Conservation (phyloP, 2,797 vertebrate genomes). For the Melanotaenia maccullochi region DNA sequence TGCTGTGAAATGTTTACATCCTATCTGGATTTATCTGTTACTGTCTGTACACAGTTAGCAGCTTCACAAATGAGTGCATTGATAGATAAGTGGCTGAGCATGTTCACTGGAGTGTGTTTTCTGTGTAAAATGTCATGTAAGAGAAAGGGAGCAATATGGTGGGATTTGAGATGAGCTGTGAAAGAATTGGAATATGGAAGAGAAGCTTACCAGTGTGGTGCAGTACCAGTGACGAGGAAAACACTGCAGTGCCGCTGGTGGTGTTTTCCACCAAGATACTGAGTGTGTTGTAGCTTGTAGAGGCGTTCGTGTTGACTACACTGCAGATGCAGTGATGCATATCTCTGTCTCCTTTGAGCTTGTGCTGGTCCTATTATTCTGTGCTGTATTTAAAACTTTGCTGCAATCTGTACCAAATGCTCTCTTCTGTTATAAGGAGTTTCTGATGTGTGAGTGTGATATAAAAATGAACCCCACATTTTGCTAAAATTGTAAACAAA, state of each 20-base stretch:
- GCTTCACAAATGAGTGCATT: constrained; percentile 8
- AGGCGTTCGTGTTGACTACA: constrained; percentile 79
- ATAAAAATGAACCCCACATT: background rate
- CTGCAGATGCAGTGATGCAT: constrained; percentile 78
- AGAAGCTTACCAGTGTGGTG: constrained; percentile 78
- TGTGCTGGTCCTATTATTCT: constrained; percentile 48
- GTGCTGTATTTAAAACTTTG: constrained; percentile 29
- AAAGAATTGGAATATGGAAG: constrained; percentile 54
- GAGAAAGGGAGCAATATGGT: constrained; percentile 17
- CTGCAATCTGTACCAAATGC: background rate
- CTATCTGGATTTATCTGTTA: constrained; percentile 22
- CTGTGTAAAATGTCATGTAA: constrained; percentile 17
- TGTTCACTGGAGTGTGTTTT: constrained; percentile 25
- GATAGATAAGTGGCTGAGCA: constrained; percentile 29
- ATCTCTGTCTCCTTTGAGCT: constrained; percentile 53
- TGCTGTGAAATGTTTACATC: constrained; percentile 10
- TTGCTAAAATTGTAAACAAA: constrained; percentile 8
- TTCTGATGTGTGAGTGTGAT: constrained; percentile 10
- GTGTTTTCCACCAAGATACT: constrained; percentile 79
- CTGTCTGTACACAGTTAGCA: constrained; percentile 19
- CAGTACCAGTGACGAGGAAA: constrained; percentile 81
- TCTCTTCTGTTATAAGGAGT: background rate
- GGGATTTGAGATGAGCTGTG: constrained; percentile 42
- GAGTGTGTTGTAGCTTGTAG: constrained; percentile 72
- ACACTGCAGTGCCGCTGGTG: constrained; percentile 84